Conservation (phyloP, 2,797 vertebrate genomes). For the Dendrocincla tyrannina region DNA sequence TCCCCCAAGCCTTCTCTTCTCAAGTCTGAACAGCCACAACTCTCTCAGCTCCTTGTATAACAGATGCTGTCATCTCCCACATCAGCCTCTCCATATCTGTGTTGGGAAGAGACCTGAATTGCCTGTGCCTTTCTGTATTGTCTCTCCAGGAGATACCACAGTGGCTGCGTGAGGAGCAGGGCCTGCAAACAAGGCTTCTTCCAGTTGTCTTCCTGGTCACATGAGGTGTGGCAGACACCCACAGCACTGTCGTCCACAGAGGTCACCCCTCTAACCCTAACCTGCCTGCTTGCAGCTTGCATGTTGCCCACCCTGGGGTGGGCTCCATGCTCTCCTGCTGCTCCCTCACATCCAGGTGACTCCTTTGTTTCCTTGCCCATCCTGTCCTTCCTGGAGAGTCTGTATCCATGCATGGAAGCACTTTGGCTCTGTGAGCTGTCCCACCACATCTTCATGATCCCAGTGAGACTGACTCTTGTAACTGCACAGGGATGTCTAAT, state of each 20-base stretch:
- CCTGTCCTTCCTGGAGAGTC: not conserved
- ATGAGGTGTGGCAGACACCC: not conserved
- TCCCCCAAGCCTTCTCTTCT: not conserved
- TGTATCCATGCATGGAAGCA: too few relatives aligned
- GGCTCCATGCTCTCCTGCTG: not conserved
- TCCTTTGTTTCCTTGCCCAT: not conserved
- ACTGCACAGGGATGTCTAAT: too few relatives aligned
- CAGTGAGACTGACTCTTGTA: not conserved
- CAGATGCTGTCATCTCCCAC: rapidly evolving
- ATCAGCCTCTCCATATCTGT: not conserved
- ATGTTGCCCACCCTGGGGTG: not conserved
- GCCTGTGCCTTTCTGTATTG: not conserved
- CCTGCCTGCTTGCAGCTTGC: not conserved
- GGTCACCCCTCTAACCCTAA: not conserved
- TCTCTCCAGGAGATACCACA: not conserved
- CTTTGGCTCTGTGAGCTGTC: not conserved
- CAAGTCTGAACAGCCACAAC: not conserved
- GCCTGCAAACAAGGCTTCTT: not conserved
- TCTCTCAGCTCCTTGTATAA: not conserved
- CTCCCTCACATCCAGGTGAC: not conserved
- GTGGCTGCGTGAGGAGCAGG: not conserved
- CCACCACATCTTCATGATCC: not conserved
- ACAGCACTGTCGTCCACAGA: not conserved
- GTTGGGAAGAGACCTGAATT: not conserved
- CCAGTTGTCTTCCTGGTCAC: not conserved